Evolutionary conservation across 2,888 invertebrate species (phyloP), one percentile per base, ranked within the genome.

Genomic region (Spodoptera littoralis): DNA sequence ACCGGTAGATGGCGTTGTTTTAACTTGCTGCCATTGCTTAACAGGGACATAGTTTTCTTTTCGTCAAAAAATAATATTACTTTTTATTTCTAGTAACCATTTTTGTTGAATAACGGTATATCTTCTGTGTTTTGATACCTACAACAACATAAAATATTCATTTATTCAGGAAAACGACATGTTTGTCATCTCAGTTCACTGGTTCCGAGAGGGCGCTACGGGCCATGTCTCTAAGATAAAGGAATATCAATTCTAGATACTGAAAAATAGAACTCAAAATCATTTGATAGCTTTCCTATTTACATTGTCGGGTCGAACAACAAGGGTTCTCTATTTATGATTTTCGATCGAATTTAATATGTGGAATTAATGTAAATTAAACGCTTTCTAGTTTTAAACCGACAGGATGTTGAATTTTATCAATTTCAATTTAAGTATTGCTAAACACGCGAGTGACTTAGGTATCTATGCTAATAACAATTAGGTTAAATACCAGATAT

Each of bases 1-100:
- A 51, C 66, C 73, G 46, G 27, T 64, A 77, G 76, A 78, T 77
- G 76, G 76, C 76, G 72, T 6, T 27, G 47, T 50, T 41, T 5
- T 1, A 24, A 54, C 8, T 8, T 18, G 11, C 2, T 12, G 8
- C 30, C 46, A 9, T 8, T 5, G 4, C 6, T 8, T 24, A 4
- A 11, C 11, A 27, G 11, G 11, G 12, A 44, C 47, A 12, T 9
- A 0, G 8, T 24, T 44, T 22, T 56, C 18, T 13, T 30, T 18
- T 6, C 2, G 13, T 11, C 4, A 8, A n/a, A 12, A 50, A 13
- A 0, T 11, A 1, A 0, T 27, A 49, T 30, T 18, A 2, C 18
- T n/a, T 63, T 63, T n/a, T 49, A 9, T 42, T 53, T 11, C 2
- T 24, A 9, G 5, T 9, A 9, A 46, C 27, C 41, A n/a, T 44